Evolutionary conservation across 2,797 vertebrate species (phyloP).

Genomic region (Platalea minor): DNA sequence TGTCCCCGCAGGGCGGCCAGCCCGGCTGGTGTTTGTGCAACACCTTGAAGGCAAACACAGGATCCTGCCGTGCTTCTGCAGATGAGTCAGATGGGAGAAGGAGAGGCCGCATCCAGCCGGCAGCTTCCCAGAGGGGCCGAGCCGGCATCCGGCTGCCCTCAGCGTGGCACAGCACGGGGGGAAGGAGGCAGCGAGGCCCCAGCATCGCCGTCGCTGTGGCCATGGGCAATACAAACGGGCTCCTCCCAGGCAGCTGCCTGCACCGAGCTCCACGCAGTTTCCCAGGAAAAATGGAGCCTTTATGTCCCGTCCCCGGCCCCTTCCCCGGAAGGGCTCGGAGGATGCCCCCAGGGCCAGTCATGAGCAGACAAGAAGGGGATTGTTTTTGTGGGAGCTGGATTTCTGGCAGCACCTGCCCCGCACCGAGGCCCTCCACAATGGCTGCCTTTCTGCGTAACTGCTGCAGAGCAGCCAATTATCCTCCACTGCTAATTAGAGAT

Average conservation of each 20-base stretch:
- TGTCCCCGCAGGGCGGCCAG: neutral
- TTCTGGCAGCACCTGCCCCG: constrained; percentile 63
- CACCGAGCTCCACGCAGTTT: neutral
- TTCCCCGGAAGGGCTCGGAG: constrained; percentile 44
- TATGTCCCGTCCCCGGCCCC: constrained; percentile 5
- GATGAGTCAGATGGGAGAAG: neutral
- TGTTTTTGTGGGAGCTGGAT: constrained; percentile 45
- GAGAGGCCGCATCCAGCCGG: neutral
- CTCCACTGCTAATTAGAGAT: constrained; percentile 59
- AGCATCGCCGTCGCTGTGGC: accelerated
- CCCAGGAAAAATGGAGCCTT: constrained; percentile 54
- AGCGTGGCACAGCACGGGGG: accelerated
- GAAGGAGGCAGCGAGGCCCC: neutral
- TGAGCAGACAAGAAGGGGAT: constrained; percentile 56
- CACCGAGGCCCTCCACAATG: constrained; percentile 47
- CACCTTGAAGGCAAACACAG: neutral
- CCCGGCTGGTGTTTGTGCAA: neutral
- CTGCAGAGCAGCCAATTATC: constrained; percentile 57
- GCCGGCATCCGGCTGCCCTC: neutral
- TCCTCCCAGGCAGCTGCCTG: constrained; percentile 12
- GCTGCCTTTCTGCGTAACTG: constrained; percentile 46
- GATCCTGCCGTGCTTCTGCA: neutral
- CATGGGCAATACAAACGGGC: accelerated
- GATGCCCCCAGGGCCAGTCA: constrained; percentile 4
- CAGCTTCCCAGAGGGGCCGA: accelerated